Evolutionary conservation across 2,797 vertebrate species (phyloP).

Genomic region (Characodon lateralis): DNA sequence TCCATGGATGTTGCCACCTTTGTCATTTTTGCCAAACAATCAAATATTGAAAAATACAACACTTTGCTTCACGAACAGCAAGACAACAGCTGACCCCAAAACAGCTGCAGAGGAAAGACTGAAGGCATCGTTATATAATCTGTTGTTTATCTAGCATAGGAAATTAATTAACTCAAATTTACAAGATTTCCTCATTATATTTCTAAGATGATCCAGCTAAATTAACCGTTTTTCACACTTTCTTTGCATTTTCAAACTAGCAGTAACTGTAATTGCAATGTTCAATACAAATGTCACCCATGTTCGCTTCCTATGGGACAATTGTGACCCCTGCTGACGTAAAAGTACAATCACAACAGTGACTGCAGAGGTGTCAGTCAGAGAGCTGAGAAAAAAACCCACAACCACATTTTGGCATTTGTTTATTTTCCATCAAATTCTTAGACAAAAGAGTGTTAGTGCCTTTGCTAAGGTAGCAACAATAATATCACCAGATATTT

Average conservation of each 20-base stretch:
- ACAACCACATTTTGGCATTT: conserved; percentile 25
- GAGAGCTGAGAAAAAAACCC: not conserved
- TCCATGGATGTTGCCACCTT: not conserved
- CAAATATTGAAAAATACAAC: not conserved
- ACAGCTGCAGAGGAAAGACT: not conserved
- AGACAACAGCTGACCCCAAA: not conserved
- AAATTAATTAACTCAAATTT: not conserved
- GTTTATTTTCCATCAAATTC: conserved; percentile 62
- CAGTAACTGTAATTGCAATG: not conserved
- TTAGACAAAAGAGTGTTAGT: conserved; percentile 55
- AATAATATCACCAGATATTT: conserved; percentile 45
- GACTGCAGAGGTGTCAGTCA: not conserved
- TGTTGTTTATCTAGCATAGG: not conserved
- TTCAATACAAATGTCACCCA: not conserved
- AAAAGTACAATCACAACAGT: conserved; percentile 40
- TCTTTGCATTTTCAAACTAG: not conserved
- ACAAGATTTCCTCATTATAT: not conserved
- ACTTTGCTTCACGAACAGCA: no score
- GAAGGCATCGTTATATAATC: not conserved
- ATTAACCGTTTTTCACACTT: not conserved
- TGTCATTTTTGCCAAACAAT: not conserved
- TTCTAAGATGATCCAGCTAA: not conserved
- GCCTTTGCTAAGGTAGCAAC: conserved; percentile 42
- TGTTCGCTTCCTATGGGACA: conserved; percentile 4
- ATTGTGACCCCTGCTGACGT: conserved; percentile 65